Evolutionary conservation across 2,888 invertebrate species (phyloP), one percentile per base, ranked within the genome.

Genomic region (Diadromus collaris): DNA sequence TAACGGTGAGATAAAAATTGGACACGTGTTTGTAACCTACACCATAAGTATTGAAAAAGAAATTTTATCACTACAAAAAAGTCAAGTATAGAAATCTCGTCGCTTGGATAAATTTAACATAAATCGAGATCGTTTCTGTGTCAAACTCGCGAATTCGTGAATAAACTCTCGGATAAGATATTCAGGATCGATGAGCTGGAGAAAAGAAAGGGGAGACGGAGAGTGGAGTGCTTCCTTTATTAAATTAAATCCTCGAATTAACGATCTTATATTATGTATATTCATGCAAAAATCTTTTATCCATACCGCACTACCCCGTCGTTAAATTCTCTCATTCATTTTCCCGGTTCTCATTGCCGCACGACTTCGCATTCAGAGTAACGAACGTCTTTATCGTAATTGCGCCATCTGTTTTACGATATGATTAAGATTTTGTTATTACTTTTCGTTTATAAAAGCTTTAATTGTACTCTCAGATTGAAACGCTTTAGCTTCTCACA

Each of bases 201-300:
- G 38, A 13, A 46, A 58, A 24, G 51, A 51, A 32, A 10, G 29
- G 34, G 61, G 19, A 46, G 46, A 56, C n/a, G n/a, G 54, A 48
- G 24, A 48, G 64, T 64, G 51, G 56, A 13, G 19, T 29, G 21
- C 46, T n/a, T 58, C 67, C 24, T 54, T 27, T 46, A 44, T 56
- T 32, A 56, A 72, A 67, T 54, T 63, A 61, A n/a, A n/a, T n/a
- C n/a, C n/a, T n/a, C n/a, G n/a, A 34, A 69, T 60, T 69, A 69
- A 48, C 69, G 56, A 68, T 56, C 19, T 34, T 44, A 24, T 38
- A 38, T 44, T 2, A 54, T 54, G 7, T 54, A 41, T 56, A 56
- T 56, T 10, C 56, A 2, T 24, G 27, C 10, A 41, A 41, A 24
- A 7, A 13, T 13, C 16, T 44, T 21, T 48, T 13, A 48, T 48